Evolutionary conservation across 2,113 vertebrate genomes (phyloP).

Genomic region (Murina feae): DNA sequence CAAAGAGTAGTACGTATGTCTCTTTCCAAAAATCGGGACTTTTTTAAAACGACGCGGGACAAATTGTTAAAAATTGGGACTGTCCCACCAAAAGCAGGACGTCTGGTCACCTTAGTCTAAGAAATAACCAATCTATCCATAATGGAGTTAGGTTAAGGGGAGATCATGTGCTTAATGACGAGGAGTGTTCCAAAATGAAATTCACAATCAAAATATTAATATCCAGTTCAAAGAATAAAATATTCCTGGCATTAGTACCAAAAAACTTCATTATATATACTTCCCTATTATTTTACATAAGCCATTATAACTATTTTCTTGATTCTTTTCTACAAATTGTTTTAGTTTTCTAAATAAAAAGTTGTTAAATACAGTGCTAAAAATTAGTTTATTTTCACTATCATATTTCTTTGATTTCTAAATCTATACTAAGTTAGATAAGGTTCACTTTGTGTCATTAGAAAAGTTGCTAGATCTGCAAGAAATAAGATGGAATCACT

Average conservation of each 20-base stretch:
- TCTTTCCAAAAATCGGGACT: no score
- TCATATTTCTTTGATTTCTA: conserved; percentile 5
- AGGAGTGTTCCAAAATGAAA: conserved; percentile 40
- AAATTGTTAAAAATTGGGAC: no score
- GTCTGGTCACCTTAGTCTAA: no score
- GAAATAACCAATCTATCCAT: not conserved
- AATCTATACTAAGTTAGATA: not conserved
- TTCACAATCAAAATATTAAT: conserved; percentile 4
- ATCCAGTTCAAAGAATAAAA: conserved; percentile 1
- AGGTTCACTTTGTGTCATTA: not conserved
- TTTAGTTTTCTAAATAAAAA: conserved; percentile 1
- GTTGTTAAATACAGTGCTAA: not conserved
- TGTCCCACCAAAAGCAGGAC: no score
- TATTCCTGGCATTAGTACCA: not conserved
- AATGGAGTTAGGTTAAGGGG: conserved; percentile 11
- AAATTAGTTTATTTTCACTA: not conserved
- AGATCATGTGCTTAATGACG: not conserved
- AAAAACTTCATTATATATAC: not conserved
- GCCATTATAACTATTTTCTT: not conserved
- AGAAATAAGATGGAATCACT: not conserved
- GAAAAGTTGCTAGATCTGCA: not conserved
- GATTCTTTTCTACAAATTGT: not conserved
- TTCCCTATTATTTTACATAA: not conserved
- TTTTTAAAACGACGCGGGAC: no score
- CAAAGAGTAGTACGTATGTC: no score